phyloP scores from a whole-genome alignment of 2,888 invertebrate genomes.

The Drosophila kambysellisi region DNA sequence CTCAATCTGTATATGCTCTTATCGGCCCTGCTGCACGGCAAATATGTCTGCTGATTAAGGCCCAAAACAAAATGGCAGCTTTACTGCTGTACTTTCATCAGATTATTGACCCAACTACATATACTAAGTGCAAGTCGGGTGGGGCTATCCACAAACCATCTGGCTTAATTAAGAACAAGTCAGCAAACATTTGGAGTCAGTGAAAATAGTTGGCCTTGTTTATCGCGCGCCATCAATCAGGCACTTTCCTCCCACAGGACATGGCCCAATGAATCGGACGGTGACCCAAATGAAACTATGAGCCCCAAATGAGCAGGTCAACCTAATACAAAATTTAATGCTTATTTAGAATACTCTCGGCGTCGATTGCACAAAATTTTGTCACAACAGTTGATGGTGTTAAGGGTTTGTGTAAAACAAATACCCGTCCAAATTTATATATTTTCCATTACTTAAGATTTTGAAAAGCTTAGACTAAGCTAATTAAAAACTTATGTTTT shows the following conservation, averaged over 20 bases:
- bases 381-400: no score
- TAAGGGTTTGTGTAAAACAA: not conserved
- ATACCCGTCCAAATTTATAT: not conserved
- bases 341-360: slow-evolving; percentile 17
- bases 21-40: slow-evolving; percentile 54
- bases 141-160: slow-evolving; percentile 50
- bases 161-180: slow-evolving; percentile 80
- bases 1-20: slow-evolving; percentile 65
- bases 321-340: not conserved
- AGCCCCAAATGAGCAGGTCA: slow-evolving; percentile 45
- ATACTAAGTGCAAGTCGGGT: slow-evolving; percentile 18
- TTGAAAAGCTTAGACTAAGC: not conserved
- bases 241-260: slow-evolving; percentile 72
- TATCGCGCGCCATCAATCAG: slow-evolving; percentile 72
- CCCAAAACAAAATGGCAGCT: slow-evolving; percentile 65
- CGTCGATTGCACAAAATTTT: not conserved
- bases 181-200: slow-evolving; percentile 64
- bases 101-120: slow-evolving; percentile 63
- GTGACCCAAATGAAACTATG: slow-evolving; percentile 48
- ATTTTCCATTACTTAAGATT: not conserved
- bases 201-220: slow-evolving; percentile 78
- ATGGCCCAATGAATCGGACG: slow-evolving; percentile 27
- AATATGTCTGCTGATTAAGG: slow-evolving; percentile 63
- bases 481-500: not conserved
- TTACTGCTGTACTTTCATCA: slow-evolving; percentile 44